phyloP scores from a whole-genome alignment of 2,797 vertebrate genomes.

The Fringilla coelebs region DNA sequence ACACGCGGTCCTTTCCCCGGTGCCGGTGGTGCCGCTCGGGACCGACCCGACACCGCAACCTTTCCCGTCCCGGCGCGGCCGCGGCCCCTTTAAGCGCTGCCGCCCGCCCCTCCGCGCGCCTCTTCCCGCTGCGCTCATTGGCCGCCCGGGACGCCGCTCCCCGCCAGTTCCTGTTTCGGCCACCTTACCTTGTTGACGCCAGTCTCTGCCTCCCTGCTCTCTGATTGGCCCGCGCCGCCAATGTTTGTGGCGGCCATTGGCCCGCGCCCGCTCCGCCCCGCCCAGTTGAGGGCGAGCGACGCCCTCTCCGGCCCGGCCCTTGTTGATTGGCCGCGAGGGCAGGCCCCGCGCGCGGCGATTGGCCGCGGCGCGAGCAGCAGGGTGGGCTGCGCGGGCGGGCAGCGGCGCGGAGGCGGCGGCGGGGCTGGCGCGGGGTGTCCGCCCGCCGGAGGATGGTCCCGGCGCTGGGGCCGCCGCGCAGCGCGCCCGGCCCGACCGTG shows the following conservation, averaged over 20 bases:
- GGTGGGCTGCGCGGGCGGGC: neutral
- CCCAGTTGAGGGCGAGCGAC: neutral
- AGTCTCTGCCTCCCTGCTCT: neutral
- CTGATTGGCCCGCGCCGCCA: slow-evolving; percentile 23
- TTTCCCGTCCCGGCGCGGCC: accelerated
- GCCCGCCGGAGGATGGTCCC: neutral
- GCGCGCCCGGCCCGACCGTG: neutral
- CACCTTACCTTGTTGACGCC: slow-evolving; percentile 57
- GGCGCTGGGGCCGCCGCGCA: neutral
- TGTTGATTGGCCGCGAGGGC: neutral
- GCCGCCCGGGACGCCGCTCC: neutral
- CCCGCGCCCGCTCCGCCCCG: accelerated
- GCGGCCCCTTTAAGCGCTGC: neutral
- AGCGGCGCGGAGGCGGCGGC: neutral
- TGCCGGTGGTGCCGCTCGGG: accelerated
- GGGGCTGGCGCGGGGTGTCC: slow-evolving; percentile 25
- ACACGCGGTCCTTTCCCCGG: too few species aligned
- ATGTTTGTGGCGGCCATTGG: neutral
- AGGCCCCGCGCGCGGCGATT: neutral
- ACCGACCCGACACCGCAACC: accelerated
- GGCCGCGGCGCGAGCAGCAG: neutral
- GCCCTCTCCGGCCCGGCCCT: accelerated
- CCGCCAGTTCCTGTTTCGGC: slow-evolving; percentile 67
- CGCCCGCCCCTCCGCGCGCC: neutral
- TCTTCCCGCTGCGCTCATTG: neutral